Conservation (phyloP, 1,140 invertebrate genomes). For the Drosophila pseudoananassae region DNA sequence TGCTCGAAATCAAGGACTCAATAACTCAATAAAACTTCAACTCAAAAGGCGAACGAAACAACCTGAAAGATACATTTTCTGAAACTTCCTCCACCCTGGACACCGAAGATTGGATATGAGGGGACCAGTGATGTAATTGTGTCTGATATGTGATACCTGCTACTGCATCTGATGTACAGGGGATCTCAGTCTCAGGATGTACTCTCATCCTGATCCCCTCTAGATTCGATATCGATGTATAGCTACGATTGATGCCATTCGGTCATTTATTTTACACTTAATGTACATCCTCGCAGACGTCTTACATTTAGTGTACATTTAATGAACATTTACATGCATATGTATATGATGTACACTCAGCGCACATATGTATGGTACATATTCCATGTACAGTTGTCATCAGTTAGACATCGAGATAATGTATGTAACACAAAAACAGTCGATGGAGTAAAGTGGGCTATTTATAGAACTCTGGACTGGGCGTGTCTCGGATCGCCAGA, state of each 20-base stretch:
- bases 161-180: neutral
- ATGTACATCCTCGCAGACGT: slow-evolving; percentile 14
- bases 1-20: slow-evolving; percentile 1
- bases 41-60: slow-evolving; percentile 5
- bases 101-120: neutral
- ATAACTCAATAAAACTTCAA: neutral
- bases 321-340: slow-evolving; percentile 43
- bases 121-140: neutral
- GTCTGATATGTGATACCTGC: slow-evolving; percentile 8
- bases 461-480: slow-evolving; percentile 13
- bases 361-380: neutral
- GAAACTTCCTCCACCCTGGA: neutral
- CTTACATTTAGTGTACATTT: slow-evolving; percentile 31
- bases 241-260: slow-evolving; percentile 3
- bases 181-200: too few relatives aligned
- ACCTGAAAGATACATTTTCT: neutral
- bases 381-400: slow-evolving; percentile 1
- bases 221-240: neutral
- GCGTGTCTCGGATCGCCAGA: slow-evolving; percentile 2
- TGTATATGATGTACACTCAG: slow-evolving; percentile 27
- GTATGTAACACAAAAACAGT: slow-evolving; percentile 5
- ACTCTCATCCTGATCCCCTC: too few relatives aligned
- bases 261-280: neutral
- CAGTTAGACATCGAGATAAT: slow-evolving; percentile 1
- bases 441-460: slow-evolving; percentile 4